Base-by-base conservation (phyloP, 1,140 invertebrate genomes). In the Phenacoccus solenopsis region DNA sequence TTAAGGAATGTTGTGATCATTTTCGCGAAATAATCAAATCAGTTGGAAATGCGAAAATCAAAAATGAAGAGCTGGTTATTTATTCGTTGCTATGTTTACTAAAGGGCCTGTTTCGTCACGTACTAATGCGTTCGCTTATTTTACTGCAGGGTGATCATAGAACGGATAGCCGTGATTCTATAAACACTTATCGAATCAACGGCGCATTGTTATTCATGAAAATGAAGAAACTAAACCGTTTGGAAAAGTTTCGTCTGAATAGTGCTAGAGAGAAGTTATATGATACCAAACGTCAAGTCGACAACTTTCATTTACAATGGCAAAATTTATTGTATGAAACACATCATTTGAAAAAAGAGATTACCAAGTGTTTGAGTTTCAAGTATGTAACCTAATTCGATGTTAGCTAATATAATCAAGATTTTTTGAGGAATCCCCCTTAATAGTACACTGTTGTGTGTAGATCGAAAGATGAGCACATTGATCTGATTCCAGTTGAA, bases 241-340 rank as follows among this genome's bases (percentile, higher is more conserved):
- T 94, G 72, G 90, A 94, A 75, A 96, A 97, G 80, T 86, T 95
- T 28, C 82, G 89, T 5, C 88, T 90, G 57, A 89, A 93, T 76
- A 84, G 86, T 75, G 87, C 88, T 0, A 82, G 92, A 70, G 93
- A 97, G 80, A 84, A 85, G 21, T 81, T 90, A 1, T 83, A 85
- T 67, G 82, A 87, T 78, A 89, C 89, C 70, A 95, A 96, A 78
- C 87, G 88, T 74, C 88, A 88, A 74, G 92, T 96, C 0, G 95
- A 98, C 75, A 88, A 88, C 71, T 89, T 88, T 74, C 91, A 96
- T 81, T 80, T 98, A 22, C 89, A 93, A 74, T 82, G 96, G 69
- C 94, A 98, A 79, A 98, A 98, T 81, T 81, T 98, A n/a, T 78
- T 96, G 0, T 98, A 98, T 80, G 96, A 98, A 84, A 88, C 91